Conservation (phyloP, 2,113 vertebrate genomes). For the Nematolebias whitei region DNA sequence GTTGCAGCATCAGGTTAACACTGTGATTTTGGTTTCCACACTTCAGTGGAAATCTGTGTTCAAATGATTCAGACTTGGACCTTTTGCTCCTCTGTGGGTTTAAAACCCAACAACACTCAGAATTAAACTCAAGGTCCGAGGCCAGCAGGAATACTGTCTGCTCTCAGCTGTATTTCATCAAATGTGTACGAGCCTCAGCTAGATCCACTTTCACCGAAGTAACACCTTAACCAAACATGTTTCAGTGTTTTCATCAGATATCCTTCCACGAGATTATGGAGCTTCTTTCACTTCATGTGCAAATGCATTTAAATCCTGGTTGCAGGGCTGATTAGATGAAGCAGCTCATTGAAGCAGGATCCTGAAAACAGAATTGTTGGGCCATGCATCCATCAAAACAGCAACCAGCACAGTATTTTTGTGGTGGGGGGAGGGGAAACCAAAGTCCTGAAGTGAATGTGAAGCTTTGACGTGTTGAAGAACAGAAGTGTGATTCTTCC, state of each 20-base stretch:
- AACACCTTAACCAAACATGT: too few species aligned
- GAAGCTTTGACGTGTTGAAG: constrained; percentile 27
- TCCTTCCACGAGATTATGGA: too few species aligned
- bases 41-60: constrained; percentile 23
- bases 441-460: constrained; percentile 32
- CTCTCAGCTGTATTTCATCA: too few species aligned
- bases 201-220: too few species aligned
- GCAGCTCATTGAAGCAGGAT: constrained; percentile 42
- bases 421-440: background rate
- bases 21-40: constrained; percentile 21
- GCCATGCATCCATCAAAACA: constrained; percentile 41
- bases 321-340: constrained; percentile 57
- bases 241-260: too few species aligned
- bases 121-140: too few species aligned
- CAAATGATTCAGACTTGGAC: constrained; percentile 17
- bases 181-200: too few species aligned
- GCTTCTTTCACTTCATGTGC: constrained; percentile 31
- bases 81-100: background rate
- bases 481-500: background rate
- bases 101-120: background rate
- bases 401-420: constrained; percentile 21
- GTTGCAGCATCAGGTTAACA: constrained; percentile 18
- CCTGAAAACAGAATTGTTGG: constrained; percentile 18
- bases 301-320: constrained; percentile 43
- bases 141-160: too few species aligned